phyloP scores from a whole-genome alignment of 2,113 vertebrate species.

The Bujurquina vittata region DNA sequence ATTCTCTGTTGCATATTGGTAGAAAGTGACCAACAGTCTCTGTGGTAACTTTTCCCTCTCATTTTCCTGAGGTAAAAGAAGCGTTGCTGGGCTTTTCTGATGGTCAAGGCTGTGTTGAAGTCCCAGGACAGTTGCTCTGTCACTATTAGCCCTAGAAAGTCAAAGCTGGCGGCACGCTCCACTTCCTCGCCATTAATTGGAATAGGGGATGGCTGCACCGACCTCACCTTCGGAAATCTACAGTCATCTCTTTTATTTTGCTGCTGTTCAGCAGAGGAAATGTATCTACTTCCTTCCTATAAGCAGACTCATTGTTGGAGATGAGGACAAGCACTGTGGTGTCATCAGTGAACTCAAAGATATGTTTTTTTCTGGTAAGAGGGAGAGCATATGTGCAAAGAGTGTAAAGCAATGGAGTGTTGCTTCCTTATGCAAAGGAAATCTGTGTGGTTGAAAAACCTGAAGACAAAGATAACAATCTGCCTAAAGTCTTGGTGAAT shows the following conservation, averaged over 20 bases:
- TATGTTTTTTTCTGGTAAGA: not conserved
- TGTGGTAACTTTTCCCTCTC: too few relatives aligned
- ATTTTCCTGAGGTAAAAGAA: not conserved
- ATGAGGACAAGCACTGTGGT: not conserved
- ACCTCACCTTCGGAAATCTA: not conserved
- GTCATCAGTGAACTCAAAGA: not conserved
- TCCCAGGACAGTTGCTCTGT: not conserved
- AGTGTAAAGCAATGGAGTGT: not conserved
- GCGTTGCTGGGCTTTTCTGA: not conserved
- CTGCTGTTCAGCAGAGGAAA: not conserved
- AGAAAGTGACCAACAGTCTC: not conserved
- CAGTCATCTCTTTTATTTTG: not conserved
- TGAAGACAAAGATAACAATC: not conserved
- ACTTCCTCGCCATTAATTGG: not conserved
- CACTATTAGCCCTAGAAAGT: not conserved
- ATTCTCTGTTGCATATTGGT: not conserved
- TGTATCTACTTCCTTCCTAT: not conserved
- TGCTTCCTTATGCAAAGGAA: not conserved
- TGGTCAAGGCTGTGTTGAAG: not conserved
- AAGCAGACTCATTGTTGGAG: not conserved
- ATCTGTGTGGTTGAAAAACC: not conserved
- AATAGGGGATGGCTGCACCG: not conserved
- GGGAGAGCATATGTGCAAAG: not conserved
- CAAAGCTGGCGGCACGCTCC: not conserved
- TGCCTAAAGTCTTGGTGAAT: not conserved